phyloP scores from a whole-genome alignment of 2,797 vertebrate genomes.

The Arctocebus calabarensis region DNA sequence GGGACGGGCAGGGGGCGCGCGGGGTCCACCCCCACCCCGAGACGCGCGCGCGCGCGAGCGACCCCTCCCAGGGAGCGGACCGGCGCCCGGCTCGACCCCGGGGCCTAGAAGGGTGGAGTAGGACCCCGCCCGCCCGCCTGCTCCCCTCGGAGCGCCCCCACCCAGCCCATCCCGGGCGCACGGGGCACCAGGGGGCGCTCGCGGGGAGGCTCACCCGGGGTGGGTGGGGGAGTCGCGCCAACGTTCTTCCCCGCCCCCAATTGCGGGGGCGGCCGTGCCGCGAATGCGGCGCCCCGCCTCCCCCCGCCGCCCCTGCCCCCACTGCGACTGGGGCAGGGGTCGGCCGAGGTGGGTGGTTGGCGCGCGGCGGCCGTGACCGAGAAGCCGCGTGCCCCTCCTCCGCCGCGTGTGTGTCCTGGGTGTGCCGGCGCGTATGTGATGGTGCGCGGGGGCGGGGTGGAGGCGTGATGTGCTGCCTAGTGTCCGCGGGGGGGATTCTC shows the following conservation, averaged over 20 bases:
- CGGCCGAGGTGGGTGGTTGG: conserved; percentile 41
- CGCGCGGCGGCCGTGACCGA: background rate
- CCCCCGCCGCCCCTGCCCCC: background rate
- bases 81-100: background rate
- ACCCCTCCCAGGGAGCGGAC: background rate
- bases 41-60: background rate
- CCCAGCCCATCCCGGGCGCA: background rate
- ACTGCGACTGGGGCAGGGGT: background rate
- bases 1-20: conserved; percentile 39
- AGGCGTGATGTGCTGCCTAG: background rate
- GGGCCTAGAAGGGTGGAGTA: background rate
- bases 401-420: conserved; percentile 52
- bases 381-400: conserved; percentile 14
- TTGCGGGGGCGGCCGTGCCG: conserved; percentile 52
- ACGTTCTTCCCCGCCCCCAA: conserved; percentile 72
- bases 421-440: conserved; percentile 45
- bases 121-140: background rate
- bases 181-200: conserved; percentile 73
- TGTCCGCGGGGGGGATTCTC: conserved; percentile 39
- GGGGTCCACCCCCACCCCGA: background rate
- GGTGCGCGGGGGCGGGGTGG: background rate
- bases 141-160: background rate
- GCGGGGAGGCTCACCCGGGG: conserved; percentile 8
- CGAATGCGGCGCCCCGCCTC: conserved; percentile 29
- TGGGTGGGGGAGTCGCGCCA: conserved; percentile 38